Evolutionary conservation across 1,140 invertebrate species (phyloP).

Genomic region (Dinothrombium tinctorium): DNA sequence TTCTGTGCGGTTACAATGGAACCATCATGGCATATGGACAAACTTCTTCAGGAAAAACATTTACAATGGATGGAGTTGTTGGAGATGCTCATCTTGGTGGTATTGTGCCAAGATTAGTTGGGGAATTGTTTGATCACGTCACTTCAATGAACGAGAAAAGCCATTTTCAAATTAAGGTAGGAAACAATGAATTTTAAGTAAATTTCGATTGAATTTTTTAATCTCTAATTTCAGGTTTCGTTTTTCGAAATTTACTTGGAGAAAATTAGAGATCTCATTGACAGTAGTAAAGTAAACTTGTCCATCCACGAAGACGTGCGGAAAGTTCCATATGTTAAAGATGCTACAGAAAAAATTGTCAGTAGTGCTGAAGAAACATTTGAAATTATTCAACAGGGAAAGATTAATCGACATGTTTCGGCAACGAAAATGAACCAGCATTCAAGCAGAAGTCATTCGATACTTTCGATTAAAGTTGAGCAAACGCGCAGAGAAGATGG

Average conservation of each 20-base stretch:
- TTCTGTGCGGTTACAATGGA: slow-evolving; percentile 93
- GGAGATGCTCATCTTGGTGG: slow-evolving; percentile 76
- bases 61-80: slow-evolving; percentile 81
- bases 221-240: slow-evolving; percentile 35
- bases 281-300: slow-evolving; percentile 95
- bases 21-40: slow-evolving; percentile 99
- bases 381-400: slow-evolving; percentile 96
- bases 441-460: slow-evolving; percentile 93
- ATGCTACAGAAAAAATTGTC: slow-evolving; percentile 93
- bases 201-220: slow-evolving; percentile 14
- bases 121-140: slow-evolving; percentile 99
- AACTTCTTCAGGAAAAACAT: slow-evolving; percentile 97
- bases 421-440: slow-evolving; percentile 99
- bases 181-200: slow-evolving; percentile 3
- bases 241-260: slow-evolving; percentile 99
- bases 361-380: slow-evolving; percentile 98
- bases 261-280: slow-evolving; percentile 92
- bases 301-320: slow-evolving; percentile 99
- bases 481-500: slow-evolving; percentile 98
- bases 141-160: slow-evolving; percentile 68
- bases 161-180: slow-evolving; percentile 18
- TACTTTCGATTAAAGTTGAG: slow-evolving; percentile 98
- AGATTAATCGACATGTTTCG: slow-evolving; percentile 94
- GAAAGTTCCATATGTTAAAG: slow-evolving; percentile 94
- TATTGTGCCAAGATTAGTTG: slow-evolving; percentile 95